Evolutionary conservation across 2,797 vertebrate species (phyloP), one percentile per base, ranked within the genome.

Genomic region (Smutsia gigantea): DNA sequence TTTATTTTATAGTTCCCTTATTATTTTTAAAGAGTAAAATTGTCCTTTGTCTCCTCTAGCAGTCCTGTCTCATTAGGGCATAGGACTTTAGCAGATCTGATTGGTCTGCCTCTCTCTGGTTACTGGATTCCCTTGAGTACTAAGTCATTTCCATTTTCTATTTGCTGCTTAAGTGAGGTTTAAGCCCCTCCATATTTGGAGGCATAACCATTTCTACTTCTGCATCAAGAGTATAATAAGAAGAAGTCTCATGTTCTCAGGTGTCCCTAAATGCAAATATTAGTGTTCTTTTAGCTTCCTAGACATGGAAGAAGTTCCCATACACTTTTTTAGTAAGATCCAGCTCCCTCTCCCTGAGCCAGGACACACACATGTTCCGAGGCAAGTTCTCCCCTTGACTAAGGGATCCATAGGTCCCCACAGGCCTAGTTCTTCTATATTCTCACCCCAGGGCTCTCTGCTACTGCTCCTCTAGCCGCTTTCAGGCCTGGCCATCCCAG

Each of bases 131-230:
- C 87, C 31, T 75, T 69, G 71, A 95, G 81, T 89, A 85, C n/a
- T 53, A 89, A 53, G 23, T 94, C 89, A 90, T 94, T 90, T 93
- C 55, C 18, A 61, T 88, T 81, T 92, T 39, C 31, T 75, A 18
- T 78, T 94, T 92, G 86, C 79, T 94, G 42, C 81, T 93, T 90
- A 94, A 87, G 31, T 59, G 89, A 66, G 61, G 14, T 87, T 64
- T 64, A 93, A 83, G 63, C 75, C 55, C 82, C 39, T 92, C 72
- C 61, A 51, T 61, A 71, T 51, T 81, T 85, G 74, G 75, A 92
- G 68, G 53, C 29, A 75, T n/a, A 57, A 29, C 11, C n/a, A 12
- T 96, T 97, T 93, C 69, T 87, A 59, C 64, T 93, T 9, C 25
- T 72, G 21, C 34, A 79, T 84, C 42, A 92, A 81, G 37, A 74